A percentile compares a stretch with the other conserved stretches of the same genome.
These are phyloP conservation scores for Pachycephala philippinensis DNA, from an alignment of 2,113 vertebrate genomes.

Conservation along the genomic window DNA sequence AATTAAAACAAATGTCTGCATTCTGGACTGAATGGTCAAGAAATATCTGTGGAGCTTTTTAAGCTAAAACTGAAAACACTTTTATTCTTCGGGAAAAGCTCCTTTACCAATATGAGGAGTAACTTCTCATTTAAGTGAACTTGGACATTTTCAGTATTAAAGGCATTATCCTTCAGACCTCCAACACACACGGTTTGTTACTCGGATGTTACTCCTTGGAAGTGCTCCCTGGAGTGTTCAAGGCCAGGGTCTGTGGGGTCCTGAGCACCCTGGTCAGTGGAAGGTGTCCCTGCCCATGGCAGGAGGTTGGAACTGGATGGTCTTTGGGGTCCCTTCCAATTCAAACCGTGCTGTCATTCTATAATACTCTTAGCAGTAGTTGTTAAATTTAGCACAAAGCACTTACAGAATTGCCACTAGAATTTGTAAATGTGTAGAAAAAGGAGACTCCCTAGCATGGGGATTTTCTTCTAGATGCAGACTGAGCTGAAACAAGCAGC, in stretches of 20 bases:
- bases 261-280: not conserved
- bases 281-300: not conserved
- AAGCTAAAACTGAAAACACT: not conserved
- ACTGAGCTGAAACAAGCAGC: not conserved
- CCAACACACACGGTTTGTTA: not conserved
- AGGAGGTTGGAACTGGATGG: not conserved
- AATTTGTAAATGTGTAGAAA: not conserved
- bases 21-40: not conserved
- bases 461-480: not conserved
- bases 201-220: not conserved
- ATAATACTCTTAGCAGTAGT: not conserved
- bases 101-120: not conserved
- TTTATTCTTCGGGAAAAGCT: not conserved
- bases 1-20: not conserved
- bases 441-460: not conserved
- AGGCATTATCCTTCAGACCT: not conserved
- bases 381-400: not conserved
- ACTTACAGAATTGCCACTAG: not conserved
- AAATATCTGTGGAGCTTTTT: not conserved
- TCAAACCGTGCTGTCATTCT: not conserved
- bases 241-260: not conserved
- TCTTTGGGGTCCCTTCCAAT: not conserved
- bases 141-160: not conserved
- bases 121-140: not conserved
- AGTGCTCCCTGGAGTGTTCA: not conserved